Evolutionary conservation across 2,113 vertebrate species (phyloP), one percentile per base, ranked within the genome.

Genomic region (Xiphias gladius): DNA sequence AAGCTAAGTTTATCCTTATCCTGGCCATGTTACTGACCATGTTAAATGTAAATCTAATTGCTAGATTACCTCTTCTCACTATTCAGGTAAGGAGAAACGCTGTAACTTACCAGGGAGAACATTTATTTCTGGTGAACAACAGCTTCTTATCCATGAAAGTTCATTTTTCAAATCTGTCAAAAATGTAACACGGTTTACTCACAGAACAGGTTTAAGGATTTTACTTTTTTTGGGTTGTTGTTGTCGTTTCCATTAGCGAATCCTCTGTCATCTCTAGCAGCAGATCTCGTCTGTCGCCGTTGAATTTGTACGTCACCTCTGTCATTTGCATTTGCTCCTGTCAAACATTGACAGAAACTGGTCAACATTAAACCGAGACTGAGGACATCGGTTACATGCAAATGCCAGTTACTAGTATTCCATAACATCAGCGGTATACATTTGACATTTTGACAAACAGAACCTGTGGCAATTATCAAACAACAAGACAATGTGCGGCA

Each of bases 261-360:
- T 78, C 50, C 52, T 54, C 22, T 11, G 52, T 22, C 48, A 50
- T 50, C 32, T 85, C 73, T 80, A 87, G 85, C 83, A 85, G 88
- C 55, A 71, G 71, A 0, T 68, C 13, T 68, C 55, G 3, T 75
- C 85, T 85, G 76, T 80, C 8, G 19, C 9, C 57, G n/a, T n/a
- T 66, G 39, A 72, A 24, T 80, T 69, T 19, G 63, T 41, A 5
- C 55, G 35, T 81, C 73, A 46, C 70, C 22, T 79, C 48, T 64
- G 62, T 71, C 68, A 43, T 72, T 70, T 71, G 58, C 72, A 37
- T 77, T 87, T 48, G 32, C 76, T 80, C 50, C 57, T 19, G 41
- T 84, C 62, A 50, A 63, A 84, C 80, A 20, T 39, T 61, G 73
- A 22, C 83, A 72, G 65, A 78, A 65, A 65, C 10, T n/a, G 13